phyloP scores from a whole-genome alignment of 2,797 vertebrate species.

The Myiotriccus ornatus region DNA sequence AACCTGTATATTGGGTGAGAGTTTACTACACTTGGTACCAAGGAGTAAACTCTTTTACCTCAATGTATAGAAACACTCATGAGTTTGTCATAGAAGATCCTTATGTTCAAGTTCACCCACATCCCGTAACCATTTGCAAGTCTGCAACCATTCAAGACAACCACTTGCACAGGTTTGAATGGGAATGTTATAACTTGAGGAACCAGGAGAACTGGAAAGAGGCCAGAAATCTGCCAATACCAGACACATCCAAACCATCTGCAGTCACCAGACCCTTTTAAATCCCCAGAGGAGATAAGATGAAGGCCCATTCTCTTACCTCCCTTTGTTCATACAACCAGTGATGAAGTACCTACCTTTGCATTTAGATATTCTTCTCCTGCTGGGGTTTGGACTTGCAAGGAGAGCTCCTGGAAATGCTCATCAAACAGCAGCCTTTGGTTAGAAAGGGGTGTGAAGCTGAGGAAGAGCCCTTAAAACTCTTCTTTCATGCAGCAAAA shows the following conservation, averaged over 20 bases:
- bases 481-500: neutral
- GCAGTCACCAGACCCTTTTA: neutral
- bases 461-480: neutral
- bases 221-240: neutral
- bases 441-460: neutral
- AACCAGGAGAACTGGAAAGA: neutral
- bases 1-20: neutral
- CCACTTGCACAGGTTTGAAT: neutral
- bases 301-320: neutral
- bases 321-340: neutral
- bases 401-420: constrained; percentile 83
- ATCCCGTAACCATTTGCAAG: fast-evolving
- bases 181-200: neutral
- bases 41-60: neutral
- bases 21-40: neutral
- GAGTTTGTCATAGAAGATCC: neutral
- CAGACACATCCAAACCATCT: neutral
- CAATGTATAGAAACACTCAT: neutral
- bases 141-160: neutral
- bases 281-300: neutral
- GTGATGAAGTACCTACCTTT: constrained; percentile 72
- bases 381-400: constrained; percentile 73
- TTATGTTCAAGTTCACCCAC: neutral
- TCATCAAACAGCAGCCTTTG: constrained; percentile 48
- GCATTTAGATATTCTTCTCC: constrained; percentile 83